phyloP scores from a whole-genome alignment of 2,797 vertebrate species.

The Microchirus variegatus region DNA sequence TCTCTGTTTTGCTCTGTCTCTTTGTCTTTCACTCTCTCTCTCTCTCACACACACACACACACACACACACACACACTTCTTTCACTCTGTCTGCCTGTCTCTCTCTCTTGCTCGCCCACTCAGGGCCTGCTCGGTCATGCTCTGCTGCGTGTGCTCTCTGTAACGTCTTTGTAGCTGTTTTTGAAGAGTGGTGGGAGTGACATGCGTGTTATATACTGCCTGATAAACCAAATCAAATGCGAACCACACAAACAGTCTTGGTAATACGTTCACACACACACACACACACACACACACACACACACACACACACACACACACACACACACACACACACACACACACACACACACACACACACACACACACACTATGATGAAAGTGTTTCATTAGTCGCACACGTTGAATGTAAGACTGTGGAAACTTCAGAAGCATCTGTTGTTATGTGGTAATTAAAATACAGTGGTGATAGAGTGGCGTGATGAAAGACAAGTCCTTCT shows the following conservation, averaged over 20 bases:
- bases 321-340: slow-evolving; percentile 4
- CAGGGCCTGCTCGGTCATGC: slow-evolving; percentile 65
- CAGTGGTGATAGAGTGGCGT: slow-evolving; percentile 3
- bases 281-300: neutral
- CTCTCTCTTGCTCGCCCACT: slow-evolving; percentile 30
- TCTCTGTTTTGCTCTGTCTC: slow-evolving; percentile 44
- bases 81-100: slow-evolving; percentile 16
- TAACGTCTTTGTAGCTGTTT: slow-evolving; percentile 67
- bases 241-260: slow-evolving; percentile 5
- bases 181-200: slow-evolving; percentile 46
- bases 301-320: neutral
- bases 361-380: slow-evolving; percentile 15
- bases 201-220: slow-evolving; percentile 37
- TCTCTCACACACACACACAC: slow-evolving; percentile 46
- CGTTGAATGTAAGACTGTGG: neutral
- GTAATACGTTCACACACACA: neutral
- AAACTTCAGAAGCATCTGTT: neutral
- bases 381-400: slow-evolving; percentile 17
- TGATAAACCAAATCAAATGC: slow-evolving; percentile 40
- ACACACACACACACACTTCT: slow-evolving; percentile 43
- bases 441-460: slow-evolving; percentile 2
- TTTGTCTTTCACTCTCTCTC: slow-evolving; percentile 39
- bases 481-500: slow-evolving; percentile 20
- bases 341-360: no score
- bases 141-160: slow-evolving; percentile 72